Percentiles rank a stretch among this genome's conserved stretches.
phyloP scores from a whole-genome alignment of 2,113 vertebrate genomes.

The Zosterops pallidus region DNA sequence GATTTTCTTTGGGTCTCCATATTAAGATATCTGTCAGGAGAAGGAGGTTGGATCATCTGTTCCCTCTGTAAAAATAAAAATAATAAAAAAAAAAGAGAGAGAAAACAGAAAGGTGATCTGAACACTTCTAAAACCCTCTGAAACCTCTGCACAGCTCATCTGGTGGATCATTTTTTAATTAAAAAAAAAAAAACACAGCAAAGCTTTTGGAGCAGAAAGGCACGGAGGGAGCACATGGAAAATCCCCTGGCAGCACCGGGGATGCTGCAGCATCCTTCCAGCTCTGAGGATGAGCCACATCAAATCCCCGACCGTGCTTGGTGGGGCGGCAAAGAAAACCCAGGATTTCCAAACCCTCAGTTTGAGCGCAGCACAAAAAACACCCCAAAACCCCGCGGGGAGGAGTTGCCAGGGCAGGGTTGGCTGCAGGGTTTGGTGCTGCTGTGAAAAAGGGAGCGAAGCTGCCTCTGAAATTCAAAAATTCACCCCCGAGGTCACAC shows the following conservation, averaged over 20 bases:
- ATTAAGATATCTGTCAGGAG: background rate
- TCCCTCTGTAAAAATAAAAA: background rate
- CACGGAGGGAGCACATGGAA: rapidly evolving
- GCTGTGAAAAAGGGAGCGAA: background rate
- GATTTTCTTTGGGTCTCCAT: background rate
- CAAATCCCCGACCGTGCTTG: rapidly evolving
- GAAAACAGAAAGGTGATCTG: background rate
- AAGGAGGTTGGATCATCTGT: background rate
- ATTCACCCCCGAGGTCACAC: rapidly evolving
- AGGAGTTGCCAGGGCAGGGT: rapidly evolving
- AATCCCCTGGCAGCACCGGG: background rate
- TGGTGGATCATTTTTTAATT: background rate
- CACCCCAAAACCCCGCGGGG: background rate
- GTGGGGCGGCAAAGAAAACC: background rate
- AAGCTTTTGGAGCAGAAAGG: background rate
- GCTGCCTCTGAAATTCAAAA: background rate
- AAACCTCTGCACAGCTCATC: background rate
- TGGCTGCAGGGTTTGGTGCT: background rate
- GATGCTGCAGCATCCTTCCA: background rate
- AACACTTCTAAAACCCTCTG: background rate
- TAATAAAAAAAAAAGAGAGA: background rate
- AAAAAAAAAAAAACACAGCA: background rate
- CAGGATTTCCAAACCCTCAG: background rate
- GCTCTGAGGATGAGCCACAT: background rate
- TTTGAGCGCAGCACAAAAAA: rapidly evolving